Conservation (phyloP, 2,113 vertebrate genomes). For the Mirounga angustirostris region DNA sequence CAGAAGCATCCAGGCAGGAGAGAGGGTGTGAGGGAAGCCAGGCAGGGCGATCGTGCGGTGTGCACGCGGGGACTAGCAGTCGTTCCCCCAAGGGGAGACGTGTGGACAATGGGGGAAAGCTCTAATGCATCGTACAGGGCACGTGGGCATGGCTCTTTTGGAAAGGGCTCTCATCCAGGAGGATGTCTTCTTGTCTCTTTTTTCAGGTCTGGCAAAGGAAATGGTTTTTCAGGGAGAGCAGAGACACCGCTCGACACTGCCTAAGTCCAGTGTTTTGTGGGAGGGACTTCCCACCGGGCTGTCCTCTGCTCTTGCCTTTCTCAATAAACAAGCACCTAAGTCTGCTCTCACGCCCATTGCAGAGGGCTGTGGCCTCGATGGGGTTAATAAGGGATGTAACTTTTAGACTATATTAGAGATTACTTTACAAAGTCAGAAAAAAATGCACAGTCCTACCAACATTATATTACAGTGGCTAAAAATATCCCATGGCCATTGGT, state of each 20-base stretch:
- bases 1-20: neutral
- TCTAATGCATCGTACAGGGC: neutral
- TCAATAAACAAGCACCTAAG: neutral
- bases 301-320: neutral
- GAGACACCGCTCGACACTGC: neutral
- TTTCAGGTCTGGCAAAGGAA: neutral
- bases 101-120: rapidly evolving
- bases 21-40: neutral
- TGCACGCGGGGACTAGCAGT: rapidly evolving
- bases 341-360: neutral
- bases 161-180: neutral
- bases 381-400: conserved; percentile 3
- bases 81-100: rapidly evolving
- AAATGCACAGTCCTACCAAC: conserved; percentile 42
- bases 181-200: neutral
- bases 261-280: neutral
- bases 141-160: neutral
- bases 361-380: neutral
- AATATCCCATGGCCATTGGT: conserved; percentile 57
- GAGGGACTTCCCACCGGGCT: rapidly evolving
- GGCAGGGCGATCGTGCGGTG: rapidly evolving
- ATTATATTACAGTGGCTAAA: conserved; percentile 69
- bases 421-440: conserved; percentile 64
- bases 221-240: neutral
- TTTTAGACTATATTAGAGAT: conserved; percentile 30